Base-by-base conservation (phyloP, 2,888 invertebrate species). In the Athripsodes cinereus region DNA sequence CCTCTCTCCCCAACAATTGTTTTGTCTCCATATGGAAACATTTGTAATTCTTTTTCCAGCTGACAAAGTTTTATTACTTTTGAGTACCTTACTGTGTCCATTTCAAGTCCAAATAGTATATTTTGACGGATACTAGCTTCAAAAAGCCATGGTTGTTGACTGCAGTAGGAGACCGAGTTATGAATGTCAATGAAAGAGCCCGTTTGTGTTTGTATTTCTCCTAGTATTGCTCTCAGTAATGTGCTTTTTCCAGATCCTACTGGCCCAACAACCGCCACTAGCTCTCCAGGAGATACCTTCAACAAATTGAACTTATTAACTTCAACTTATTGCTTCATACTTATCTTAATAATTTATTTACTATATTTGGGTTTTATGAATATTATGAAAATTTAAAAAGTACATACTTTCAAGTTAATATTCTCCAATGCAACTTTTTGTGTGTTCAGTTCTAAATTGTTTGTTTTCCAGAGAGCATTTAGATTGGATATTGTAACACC, bases 241-340 rank as follows among this genome's bases (percentile, higher is more conserved):
- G 88, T 86, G 1, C 86, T 84, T 70, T 90, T 90, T n/a, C 90
- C 90, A 0, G 86, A 77, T 0, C 90, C 90, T 1, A 90, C 90
- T 0, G 84, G 82, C 0, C 90, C 90, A 20, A 90, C 83, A 10
- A 90, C 71, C 0, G 85, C 83, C 0, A 85, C 79, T 1, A 85
- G 69, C 2, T 52, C 40, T n/a, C 56, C 56, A n/a, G 50, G 26
- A n/a, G 20, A 26, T 2, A 51, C 44, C 51, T 50, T 19, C 48
- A 49, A 50, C 20, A 35, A 44, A 44, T 40, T 40, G 13, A 8
- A 40, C 5, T n/a, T 31, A 11, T 31, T 31, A 31, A 31, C 6
- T 31, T n/a, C n/a, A n/a, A n/a, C n/a, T n/a, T n/a, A n/a, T n/a
- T n/a, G n/a, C n/a, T n/a, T n/a, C n/a, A 10, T 26, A 26, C 26